Evolutionary conservation across 2,113 vertebrate species (phyloP), one percentile per base, ranked within the genome.

Genomic region (Halcyon senegalensis): DNA sequence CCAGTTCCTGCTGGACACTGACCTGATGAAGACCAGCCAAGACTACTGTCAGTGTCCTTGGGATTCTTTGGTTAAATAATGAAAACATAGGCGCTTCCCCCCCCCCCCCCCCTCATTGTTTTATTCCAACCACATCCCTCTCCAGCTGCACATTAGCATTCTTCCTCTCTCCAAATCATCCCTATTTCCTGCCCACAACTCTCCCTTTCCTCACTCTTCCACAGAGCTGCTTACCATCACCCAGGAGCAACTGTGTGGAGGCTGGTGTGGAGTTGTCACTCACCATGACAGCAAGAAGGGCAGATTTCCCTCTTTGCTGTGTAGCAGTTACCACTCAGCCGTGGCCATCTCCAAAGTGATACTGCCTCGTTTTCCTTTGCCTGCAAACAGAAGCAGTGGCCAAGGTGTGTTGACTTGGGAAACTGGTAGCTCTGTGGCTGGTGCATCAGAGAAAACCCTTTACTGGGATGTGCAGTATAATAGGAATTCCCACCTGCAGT

Each of bases 81-180:
- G 44, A 75, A 78, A 68, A 3, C 7, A 35, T 9, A 35, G 35
- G 35, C 35, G 35, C 35, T 35, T 35, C 35, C 35, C 35, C 35
- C 35, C 35, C 35, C 35, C 35, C 35, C 35, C 35, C 35, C 35
- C 3, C 0, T 83, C 24, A 76, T 87, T 87, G 62, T 96, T 94
- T 68, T 64, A 50, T 76, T 87, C 53, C 4, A 3, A 77, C 74
- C 66, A 59, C 62, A 82, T 87, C 44, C 35, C 43, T 85, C 67
- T 90, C 92, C 87, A 96, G 93, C 80, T 97, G 93, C 84, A 73
- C 81, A 94, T 97, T 96, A 91, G 16, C 33, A 93, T 95, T 89
- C 60, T 86, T 88, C 33, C 33, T 56, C 30, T 44, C 41, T 63
- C 41, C 18, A 39, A 48, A 58, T 48, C 48, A 35, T 93, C 44